Percentiles rank a stretch among this genome's conserved stretches.
These are phyloP conservation scores for Spilarctia lutea DNA, from an alignment of 2,888 invertebrate species.

Conservation along the genomic window DNA sequence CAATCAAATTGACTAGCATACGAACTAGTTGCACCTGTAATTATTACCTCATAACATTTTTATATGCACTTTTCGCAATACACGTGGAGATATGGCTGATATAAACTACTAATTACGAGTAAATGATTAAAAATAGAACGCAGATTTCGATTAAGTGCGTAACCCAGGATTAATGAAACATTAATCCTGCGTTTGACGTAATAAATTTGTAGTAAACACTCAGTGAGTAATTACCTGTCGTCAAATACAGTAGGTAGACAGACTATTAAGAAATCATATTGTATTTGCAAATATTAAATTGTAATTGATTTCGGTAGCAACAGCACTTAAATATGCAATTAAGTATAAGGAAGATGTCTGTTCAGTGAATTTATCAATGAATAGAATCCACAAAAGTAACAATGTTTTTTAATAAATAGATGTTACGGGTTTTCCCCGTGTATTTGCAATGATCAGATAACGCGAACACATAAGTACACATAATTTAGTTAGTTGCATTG, in stretches of 20 bases:
- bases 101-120: not conserved
- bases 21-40: slow-evolving; percentile 1
- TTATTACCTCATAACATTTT: not conserved
- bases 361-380: not conserved
- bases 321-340: not conserved
- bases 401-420: not conserved
- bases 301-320: not conserved
- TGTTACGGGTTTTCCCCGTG: not conserved
- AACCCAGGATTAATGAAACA: too few relatives aligned
- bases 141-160: not conserved
- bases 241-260: not conserved
- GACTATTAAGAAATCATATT: not conserved
- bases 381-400: not conserved
- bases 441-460: not conserved
- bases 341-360: not conserved
- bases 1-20: slow-evolving; percentile 17
- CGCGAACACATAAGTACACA: not conserved
- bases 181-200: not conserved
- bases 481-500: slow-evolving; percentile 3
- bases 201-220: not conserved
- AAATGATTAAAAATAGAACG: not conserved
- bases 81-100: not conserved
- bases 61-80: slow-evolving; percentile 5
- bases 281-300: not conserved
- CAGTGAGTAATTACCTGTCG: not conserved